Conservation (phyloP, 2,888 invertebrate species). For the Synanthedon myopaeformis region DNA sequence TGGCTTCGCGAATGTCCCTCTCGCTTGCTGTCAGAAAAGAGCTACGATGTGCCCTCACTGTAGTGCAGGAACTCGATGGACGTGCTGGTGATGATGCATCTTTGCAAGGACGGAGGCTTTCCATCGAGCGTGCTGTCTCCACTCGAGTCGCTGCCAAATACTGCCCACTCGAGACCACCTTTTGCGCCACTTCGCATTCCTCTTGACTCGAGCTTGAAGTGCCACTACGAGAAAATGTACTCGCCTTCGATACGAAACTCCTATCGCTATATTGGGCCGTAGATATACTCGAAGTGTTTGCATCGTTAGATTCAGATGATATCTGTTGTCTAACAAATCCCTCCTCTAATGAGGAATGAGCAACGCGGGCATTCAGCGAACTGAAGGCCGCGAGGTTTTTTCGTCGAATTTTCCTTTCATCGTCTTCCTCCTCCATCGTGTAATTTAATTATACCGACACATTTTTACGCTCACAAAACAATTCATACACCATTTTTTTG, state of each 20-base stretch:
- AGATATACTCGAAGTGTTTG: constrained; percentile 61
- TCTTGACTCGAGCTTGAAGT: constrained; percentile 79
- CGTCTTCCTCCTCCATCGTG: constrained; percentile 60
- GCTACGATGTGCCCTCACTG: constrained; percentile 65
- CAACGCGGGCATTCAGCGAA: constrained; percentile 43
- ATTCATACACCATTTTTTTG: constrained; percentile 46
- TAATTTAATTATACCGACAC: constrained; percentile 19
- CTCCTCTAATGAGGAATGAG: constrained; percentile 53
- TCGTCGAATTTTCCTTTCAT: constrained; percentile 43
- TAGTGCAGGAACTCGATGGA: constrained; percentile 63
- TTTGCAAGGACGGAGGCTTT: constrained; percentile 73
- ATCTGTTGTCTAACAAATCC: constrained; percentile 46
- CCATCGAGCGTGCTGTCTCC: constrained; percentile 77
- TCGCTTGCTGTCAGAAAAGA: constrained; percentile 76
- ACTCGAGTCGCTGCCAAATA: constrained; percentile 67
- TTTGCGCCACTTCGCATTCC: constrained; percentile 72
- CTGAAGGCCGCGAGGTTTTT: constrained; percentile 49
- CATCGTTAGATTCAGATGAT: constrained; percentile 71
- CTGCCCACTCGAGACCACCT: constrained; percentile 57
- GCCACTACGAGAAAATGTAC: constrained; percentile 66
- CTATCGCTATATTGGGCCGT: constrained; percentile 59
- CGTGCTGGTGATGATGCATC: constrained; percentile 67
- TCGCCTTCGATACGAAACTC: constrained; percentile 65
- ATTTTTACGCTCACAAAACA: constrained; percentile 34
- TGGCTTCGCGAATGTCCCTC: constrained; percentile 74